These are phyloP conservation scores for Melanitta fusca DNA, from an alignment of 2,797 vertebrate genomes.

Conservation along the genomic window DNA sequence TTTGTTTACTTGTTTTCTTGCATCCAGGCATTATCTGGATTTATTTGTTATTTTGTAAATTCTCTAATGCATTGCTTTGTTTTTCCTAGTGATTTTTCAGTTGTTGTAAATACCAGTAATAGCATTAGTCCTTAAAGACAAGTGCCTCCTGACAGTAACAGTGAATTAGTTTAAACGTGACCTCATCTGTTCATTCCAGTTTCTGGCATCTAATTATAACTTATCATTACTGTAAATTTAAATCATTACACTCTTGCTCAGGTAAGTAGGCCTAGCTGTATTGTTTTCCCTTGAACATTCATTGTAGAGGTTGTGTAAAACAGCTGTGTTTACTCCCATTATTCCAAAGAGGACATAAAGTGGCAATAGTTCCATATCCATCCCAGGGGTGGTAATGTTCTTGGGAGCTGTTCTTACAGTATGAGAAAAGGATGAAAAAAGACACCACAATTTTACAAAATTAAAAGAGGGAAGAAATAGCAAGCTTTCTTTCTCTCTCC, in stretches of 20 bases:
- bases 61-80: neutral
- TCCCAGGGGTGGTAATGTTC: neutral
- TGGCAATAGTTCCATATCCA: neutral
- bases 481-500: neutral
- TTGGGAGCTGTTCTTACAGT: neutral
- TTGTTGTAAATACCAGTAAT: neutral
- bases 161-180: neutral
- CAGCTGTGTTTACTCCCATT: neutral
- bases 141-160: neutral
- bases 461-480: neutral
- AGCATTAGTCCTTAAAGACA: neutral
- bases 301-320: neutral
- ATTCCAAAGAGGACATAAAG: neutral
- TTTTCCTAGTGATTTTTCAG: neutral
- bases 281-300: neutral
- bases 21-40: neutral
- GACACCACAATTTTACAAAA: neutral
- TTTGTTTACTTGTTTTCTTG: neutral
- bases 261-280: neutral
- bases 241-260: neutral
- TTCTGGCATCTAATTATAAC: conserved; percentile 35
- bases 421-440: neutral
- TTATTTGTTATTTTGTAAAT: neutral
- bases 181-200: conserved; percentile 1
- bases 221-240: conserved; percentile 14